Evolutionary conservation across 2,797 vertebrate species (phyloP).

Genomic region (Chelidonichthys spinosus): DNA sequence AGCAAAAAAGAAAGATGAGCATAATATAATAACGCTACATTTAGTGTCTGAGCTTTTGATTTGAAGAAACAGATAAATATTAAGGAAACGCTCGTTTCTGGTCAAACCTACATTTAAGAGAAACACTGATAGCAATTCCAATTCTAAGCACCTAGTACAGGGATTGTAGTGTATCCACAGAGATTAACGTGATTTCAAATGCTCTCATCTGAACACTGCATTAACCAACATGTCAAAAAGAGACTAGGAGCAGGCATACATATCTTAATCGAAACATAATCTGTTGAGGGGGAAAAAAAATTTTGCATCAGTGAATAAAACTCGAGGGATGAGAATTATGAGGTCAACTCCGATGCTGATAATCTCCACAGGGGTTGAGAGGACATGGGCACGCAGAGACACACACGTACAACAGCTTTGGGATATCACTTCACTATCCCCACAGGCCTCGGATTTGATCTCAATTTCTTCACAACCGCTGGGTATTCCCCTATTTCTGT

Average conservation of each 20-base stretch:
- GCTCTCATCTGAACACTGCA: not conserved
- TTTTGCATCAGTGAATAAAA: conserved; percentile 36
- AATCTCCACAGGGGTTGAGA: conserved; percentile 54
- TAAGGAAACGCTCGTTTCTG: not conserved
- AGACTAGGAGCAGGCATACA: conserved; percentile 1
- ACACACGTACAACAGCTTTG: conserved; percentile 39
- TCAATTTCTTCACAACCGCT: conserved; percentile 71
- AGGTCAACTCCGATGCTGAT: conserved; percentile 54
- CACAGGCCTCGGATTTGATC: conserved; percentile 74
- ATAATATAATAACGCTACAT: not conserved
- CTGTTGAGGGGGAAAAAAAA: conserved; percentile 14
- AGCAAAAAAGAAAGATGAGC: not conserved
- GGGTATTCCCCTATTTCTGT: conserved; percentile 79
- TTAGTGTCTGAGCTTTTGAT: not conserved
- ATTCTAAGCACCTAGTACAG: not conserved
- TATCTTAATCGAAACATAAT: conserved; percentile 33
- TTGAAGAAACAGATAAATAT: not conserved
- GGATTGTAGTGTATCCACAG: not conserved
- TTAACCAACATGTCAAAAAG: conserved; percentile 7
- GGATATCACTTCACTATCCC: conserved; percentile 65
- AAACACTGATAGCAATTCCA: not conserved
- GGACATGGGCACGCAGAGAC: conserved; percentile 26
- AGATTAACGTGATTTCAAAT: not conserved
- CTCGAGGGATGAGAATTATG: conserved; percentile 39
- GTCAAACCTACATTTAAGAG: not conserved